Evolutionary conservation across 2,888 invertebrate species (phyloP).

Genomic region (Lithophane ornitopus): DNA sequence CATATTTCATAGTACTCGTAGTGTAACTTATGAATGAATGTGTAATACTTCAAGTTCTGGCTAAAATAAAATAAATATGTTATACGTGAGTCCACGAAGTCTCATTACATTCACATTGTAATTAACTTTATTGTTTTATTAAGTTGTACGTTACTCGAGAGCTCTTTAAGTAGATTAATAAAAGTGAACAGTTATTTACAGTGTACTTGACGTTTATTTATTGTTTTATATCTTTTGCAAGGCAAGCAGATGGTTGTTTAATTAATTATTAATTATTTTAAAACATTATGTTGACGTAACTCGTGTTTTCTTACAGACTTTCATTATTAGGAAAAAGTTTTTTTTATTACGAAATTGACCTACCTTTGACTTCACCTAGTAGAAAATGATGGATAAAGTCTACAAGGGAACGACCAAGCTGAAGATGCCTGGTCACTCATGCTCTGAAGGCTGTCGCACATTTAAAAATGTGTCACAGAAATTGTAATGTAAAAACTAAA

Average conservation of each 20-base stretch:
- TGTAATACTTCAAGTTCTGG: not conserved
- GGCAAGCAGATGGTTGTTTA: not conserved
- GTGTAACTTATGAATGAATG: not conserved
- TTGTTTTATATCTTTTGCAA: conserved; percentile 19
- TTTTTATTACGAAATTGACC: no score
- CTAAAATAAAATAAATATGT: not conserved
- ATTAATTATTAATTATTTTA: conserved; percentile 10
- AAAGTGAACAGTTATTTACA: conserved; percentile 26
- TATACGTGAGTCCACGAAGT: not conserved
- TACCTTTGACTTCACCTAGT: not conserved
- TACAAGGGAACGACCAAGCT: not conserved
- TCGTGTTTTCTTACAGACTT: not conserved
- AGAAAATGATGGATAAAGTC: not conserved
- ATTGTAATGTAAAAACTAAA: no score
- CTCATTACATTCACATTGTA: conserved; percentile 22
- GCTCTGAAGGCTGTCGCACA: not conserved
- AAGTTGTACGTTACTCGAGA: conserved; percentile 5
- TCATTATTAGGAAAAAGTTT: no score
- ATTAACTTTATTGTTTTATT: conserved; percentile 29
- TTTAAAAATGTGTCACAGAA: not conserved
- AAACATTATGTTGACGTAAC: not conserved
- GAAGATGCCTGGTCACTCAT: not conserved
- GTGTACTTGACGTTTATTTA: conserved; percentile 15
- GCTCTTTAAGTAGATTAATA: conserved; percentile 9
- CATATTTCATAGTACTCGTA: not conserved